Percentiles rank a stretch among this genome's conserved stretches.
These are phyloP conservation scores for Syngnathoides biaculeatus DNA, from an alignment of 2,113 vertebrate genomes.

Conservation along the genomic window DNA sequence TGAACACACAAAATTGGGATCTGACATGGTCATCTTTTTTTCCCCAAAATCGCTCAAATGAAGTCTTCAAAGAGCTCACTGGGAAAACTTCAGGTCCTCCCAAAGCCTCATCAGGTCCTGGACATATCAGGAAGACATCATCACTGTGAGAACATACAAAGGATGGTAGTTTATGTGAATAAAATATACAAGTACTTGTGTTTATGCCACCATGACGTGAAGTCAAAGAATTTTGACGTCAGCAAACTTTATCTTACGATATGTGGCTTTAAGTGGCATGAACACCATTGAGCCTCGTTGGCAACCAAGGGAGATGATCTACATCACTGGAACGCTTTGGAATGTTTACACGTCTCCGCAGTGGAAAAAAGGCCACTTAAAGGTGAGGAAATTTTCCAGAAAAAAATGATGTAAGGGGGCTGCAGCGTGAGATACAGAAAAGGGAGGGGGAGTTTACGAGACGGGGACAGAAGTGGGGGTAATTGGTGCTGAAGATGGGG, in stretches of 20 bases:
- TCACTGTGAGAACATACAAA: not conserved
- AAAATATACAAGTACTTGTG: not conserved
- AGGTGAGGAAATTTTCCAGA: constrained; percentile 39
- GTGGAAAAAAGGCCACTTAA: constrained; percentile 25
- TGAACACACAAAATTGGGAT: not conserved
- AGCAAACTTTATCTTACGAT: not conserved
- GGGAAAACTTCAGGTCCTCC: not conserved
- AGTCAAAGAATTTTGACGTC: not conserved
- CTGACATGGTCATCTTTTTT: not conserved
- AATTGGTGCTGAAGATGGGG: constrained; percentile 45
- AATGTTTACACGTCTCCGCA: constrained; percentile 25
- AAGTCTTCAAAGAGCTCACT: not conserved
- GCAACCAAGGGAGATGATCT: not conserved
- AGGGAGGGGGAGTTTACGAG: constrained; percentile 50
- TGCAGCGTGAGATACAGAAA: constrained; percentile 40
- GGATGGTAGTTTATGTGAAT: not conserved
- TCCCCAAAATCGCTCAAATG: not conserved
- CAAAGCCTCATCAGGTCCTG: too few species aligned
- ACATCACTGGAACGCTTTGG: not conserved
- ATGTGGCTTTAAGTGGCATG: not conserved
- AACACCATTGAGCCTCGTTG: not conserved
- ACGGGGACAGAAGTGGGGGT: constrained; percentile 73
- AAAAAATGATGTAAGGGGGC: constrained; percentile 74
- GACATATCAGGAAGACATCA: not conserved
- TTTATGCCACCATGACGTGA: not conserved